These are phyloP conservation scores for Cephus nigrinus DNA, from an alignment of 2,888 invertebrate genomes.

Conservation along the genomic window DNA sequence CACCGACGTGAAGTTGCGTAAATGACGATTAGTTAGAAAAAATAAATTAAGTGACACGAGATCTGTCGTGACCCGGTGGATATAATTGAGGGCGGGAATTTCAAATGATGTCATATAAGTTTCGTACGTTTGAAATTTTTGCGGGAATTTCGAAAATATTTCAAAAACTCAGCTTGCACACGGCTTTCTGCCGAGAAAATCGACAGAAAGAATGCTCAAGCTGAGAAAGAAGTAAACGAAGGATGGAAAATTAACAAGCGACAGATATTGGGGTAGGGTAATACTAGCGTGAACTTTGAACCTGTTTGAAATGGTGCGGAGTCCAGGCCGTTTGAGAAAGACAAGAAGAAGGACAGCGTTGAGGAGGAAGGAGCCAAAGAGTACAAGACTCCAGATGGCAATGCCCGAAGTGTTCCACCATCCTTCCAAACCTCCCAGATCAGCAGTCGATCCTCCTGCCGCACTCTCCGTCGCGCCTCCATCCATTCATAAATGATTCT, in stretches of 20 bases:
- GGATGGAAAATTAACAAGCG: not conserved
- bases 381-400: constrained; percentile 64
- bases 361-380: constrained; percentile 77
- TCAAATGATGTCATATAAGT: too few species aligned
- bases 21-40: too few species aligned
- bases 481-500: constrained; percentile 65
- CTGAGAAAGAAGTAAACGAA: too few species aligned
- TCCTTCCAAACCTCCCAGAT: constrained; percentile 57
- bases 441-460: constrained; percentile 55
- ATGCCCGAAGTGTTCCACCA: constrained; percentile 57
- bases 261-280: accelerated
- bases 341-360: constrained; percentile 80
- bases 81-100: too few species aligned
- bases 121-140: too few species aligned
- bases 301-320: constrained; percentile 85
- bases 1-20: too few species aligned
- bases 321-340: constrained; percentile 78
- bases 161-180: too few species aligned
- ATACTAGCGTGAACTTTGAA: constrained; percentile 57
- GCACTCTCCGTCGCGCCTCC: constrained; percentile 61
- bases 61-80: too few species aligned
- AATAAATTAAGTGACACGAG: too few species aligned
- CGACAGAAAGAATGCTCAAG: too few species aligned
- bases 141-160: too few species aligned
- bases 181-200: too few species aligned